These are phyloP conservation scores for Gymnocypris eckloni DNA, from an alignment of 2,797 vertebrate genomes.

Conservation along the genomic window DNA sequence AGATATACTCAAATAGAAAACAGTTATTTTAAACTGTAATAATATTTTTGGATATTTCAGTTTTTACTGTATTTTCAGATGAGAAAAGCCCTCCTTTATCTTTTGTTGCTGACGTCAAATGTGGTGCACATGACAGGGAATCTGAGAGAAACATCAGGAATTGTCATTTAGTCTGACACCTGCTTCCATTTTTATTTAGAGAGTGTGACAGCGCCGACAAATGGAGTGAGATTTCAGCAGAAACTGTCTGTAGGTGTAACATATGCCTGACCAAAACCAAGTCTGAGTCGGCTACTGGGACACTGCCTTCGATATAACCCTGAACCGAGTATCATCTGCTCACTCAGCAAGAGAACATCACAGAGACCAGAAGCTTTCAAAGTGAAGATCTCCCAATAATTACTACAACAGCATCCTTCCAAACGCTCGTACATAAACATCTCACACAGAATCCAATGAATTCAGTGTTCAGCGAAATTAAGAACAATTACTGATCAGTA, in stretches of 20 bases:
- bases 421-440: constrained; percentile 24
- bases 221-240: neutral
- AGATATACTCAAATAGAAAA: neutral
- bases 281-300: neutral
- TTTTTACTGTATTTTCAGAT: neutral
- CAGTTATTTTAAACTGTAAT: neutral
- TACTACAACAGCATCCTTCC: neutral
- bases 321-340: constrained; percentile 1
- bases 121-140: neutral
- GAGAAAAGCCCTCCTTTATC: neutral
- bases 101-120: neutral
- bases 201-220: neutral
- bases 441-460: neutral
- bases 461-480: neutral
- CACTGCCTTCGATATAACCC: neutral
- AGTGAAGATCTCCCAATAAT: neutral
- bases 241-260: neutral
- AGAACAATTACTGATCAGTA: neutral
- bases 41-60: too few species aligned
- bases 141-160: neutral
- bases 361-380: constrained; percentile 21
- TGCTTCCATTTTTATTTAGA: neutral
- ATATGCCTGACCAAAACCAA: neutral
- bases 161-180: neutral
- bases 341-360: constrained; percentile 3